Base-by-base conservation (phyloP, 2,113 vertebrate genomes). In the Aleadryas rufinucha region DNA sequence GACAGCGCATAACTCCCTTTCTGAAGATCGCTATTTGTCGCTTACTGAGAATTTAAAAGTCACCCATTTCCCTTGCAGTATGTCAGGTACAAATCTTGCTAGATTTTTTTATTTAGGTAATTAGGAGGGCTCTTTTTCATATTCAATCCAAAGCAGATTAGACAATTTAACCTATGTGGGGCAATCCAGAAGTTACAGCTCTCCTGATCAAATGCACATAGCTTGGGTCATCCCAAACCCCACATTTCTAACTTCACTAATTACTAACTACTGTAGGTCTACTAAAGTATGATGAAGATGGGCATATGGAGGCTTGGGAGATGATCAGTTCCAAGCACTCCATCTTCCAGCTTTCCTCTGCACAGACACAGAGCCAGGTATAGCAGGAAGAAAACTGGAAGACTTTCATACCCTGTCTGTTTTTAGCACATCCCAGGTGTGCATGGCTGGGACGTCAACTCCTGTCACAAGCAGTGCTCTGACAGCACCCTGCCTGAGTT, bases 381-480 rank as follows among this genome's bases (percentile, higher is more conserved):
- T 0, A 88, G 64, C 39, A 80, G 52, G 33, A 68, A 89, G 42
- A 87, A 88, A 84, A 57, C 45, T 28, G 80, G 27, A 89, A 89
- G 54, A 44, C 44, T 63, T 74, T 57, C 64, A 28, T 6, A 27
- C 9, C 16, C 47, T 68, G 19, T 9, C 22, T 49, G 64, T 7
- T 84, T 85, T 68, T 69, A 92, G 65, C 2, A 7, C 4, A 9
- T 17, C 28, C 39, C 61, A 31, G 44, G 17, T 24, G 68, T 3
- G 7, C 23, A n/a, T 0, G 1, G 49, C 41, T 87, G 64, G 53
- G 33, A 89, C 13, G 28, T 12, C 16, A 7, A 53, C 24, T 41
- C 44, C 9, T 42, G 35, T 17, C 0, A 0, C 26, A 30, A 39
- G 28, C 0, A 2, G 31, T 14, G 49, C n/a, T 77, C 49, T 85